Evolutionary conservation across 2,113 vertebrate genomes (phyloP).

Genomic region (Percopsis transmontana): DNA sequence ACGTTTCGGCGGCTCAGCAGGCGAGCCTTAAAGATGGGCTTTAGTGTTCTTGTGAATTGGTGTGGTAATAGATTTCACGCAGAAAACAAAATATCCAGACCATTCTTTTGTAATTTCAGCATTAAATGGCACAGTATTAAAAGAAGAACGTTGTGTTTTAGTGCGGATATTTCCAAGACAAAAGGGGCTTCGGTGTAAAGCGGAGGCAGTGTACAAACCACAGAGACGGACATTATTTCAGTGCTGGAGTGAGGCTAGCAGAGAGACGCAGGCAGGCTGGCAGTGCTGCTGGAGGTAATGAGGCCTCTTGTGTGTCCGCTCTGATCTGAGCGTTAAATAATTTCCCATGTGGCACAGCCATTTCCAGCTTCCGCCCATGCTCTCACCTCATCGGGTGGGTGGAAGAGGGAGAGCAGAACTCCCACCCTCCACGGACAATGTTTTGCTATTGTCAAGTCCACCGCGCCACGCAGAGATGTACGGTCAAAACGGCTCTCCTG

Average conservation of each 20-base stretch:
- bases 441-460: conserved; percentile 52
- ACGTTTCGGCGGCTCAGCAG: conserved; percentile 29
- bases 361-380: conserved; percentile 66
- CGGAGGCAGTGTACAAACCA: neutral
- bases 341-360: conserved; percentile 72
- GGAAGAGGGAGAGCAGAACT: conserved; percentile 24
- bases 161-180: conserved; percentile 13
- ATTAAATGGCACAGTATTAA: neutral
- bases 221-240: neutral
- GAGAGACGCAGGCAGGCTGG: conserved; percentile 30
- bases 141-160: neutral
- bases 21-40: conserved; percentile 16
- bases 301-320: conserved; percentile 73
- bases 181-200: conserved; percentile 13
- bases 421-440: conserved; percentile 35
- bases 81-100: neutral
- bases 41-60: neutral
- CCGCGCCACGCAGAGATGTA: conserved; percentile 24
- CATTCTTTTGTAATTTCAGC: neutral
- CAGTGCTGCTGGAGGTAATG: conserved; percentile 60
- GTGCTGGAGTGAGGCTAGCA: conserved; percentile 8
- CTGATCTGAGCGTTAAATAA: conserved; percentile 72
- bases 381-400: conserved; percentile 46
- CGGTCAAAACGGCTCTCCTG: neutral
- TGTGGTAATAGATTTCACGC: neutral